Conservation (phyloP, 2,888 invertebrate species). For the Villa cingulata region DNA sequence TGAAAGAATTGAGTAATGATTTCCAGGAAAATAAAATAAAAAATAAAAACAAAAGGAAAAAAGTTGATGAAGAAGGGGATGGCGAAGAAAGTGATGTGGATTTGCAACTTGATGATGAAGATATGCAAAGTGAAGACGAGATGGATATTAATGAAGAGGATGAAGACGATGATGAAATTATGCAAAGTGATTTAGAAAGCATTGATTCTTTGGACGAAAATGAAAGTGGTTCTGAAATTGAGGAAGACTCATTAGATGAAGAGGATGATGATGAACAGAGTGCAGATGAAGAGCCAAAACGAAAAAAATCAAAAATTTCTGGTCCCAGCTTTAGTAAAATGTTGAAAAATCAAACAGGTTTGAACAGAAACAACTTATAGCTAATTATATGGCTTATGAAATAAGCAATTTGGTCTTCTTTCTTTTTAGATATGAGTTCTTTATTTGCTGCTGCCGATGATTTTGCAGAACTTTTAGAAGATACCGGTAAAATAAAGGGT, state of each 20-base stretch:
- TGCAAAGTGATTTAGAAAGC: conserved; percentile 22
- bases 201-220: conserved; percentile 18
- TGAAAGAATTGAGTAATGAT: conserved; percentile 48
- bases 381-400: neutral
- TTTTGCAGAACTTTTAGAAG: conserved; percentile 77
- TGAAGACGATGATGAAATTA: conserved; percentile 19
- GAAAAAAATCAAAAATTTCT: conserved; percentile 14
- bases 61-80: conserved; percentile 24
- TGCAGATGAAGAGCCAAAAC: conserved; percentile 19
- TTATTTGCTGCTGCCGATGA: conserved; percentile 77
- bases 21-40: conserved; percentile 20
- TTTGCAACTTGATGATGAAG: conserved; percentile 30
- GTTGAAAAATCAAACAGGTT: conserved; percentile 30
- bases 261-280: conserved; percentile 17
- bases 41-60: conserved; percentile 23
- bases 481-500: conserved; percentile 54
- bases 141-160: conserved; percentile 18
- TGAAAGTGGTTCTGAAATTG: conserved; percentile 17
- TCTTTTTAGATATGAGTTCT: conserved; percentile 40
- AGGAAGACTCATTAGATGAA: conserved; percentile 18
- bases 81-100: conserved; percentile 26
- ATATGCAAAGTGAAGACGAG: conserved; percentile 20
- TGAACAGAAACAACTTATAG: neutral
- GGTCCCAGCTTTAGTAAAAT: conserved; percentile 27
- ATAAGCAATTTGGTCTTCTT: neutral